Evolutionary conservation across 2,797 vertebrate species (phyloP), one percentile per base, ranked within the genome.

Genomic region (Pseudocheirus occidentalis): DNA sequence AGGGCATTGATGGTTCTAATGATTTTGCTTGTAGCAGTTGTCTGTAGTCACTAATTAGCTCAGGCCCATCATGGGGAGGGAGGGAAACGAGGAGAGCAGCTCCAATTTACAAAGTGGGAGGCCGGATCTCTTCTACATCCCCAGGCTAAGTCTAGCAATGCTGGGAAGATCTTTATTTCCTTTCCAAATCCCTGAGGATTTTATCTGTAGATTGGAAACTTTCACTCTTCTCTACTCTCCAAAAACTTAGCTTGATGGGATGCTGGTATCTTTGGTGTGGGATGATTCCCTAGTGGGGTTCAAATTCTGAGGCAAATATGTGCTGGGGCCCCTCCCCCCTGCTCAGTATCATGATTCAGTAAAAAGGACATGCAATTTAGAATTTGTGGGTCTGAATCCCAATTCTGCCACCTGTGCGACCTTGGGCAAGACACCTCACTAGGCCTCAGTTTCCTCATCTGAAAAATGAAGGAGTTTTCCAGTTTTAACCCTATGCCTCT

Each of bases 1-100:
- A 92, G 50, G 56, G 90, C 90, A 98, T 98, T 13, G 94, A 98
- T 96, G 2, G 90, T 66, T 18, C 92, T 98, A 98, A 97, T 97
- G 93, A 97, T 54, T 46, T 50, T 29, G 40, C 56, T 97, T 46
- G 40, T 95, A 95, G 95, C 5, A 55, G 94, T 18, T 46, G 90
- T 92, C 90, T 90, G 91, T 89, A 94, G 95, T 81, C 50, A 46
- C 94, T 95, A 93, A 97, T 97, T 95, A 96, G 90, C 95, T 93
- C 73, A 96, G 93, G 91, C 92, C 94, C 90, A 90, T 21, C 21
- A 27, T 24, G 73, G 21, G 21, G 73, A 81, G 9, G 3, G 21
- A 46, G 73, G 40, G 40, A 81, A 81, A 9, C 21, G 73, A 46
- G 21, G 11, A 81, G 40, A n/a, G 53, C 95, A 91, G 94, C 31